Conservation (phyloP, 2,113 vertebrate genomes). For the Symphodus melops region DNA sequence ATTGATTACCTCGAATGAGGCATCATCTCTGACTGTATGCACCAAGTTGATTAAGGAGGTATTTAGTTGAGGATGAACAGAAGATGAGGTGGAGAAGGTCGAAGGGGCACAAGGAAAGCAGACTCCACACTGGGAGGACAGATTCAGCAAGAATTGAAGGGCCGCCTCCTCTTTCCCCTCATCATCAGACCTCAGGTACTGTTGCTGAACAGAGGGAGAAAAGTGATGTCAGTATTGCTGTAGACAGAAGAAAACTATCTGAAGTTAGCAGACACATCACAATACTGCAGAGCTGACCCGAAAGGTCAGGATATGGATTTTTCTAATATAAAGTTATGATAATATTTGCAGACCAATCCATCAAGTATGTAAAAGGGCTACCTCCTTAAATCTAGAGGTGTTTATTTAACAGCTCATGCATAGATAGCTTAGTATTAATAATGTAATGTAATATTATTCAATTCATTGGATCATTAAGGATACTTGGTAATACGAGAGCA, state of each 20-base stretch:
- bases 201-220: constrained; percentile 56
- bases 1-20: constrained; percentile 79
- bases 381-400: not conserved
- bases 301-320: no score
- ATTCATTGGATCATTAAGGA: not conserved
- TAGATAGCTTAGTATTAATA: constrained; percentile 3
- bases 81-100: constrained; percentile 68
- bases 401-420: constrained; percentile 10
- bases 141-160: constrained; percentile 88
- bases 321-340: not conserved
- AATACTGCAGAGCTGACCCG: not conserved
- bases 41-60: constrained; percentile 80
- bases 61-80: constrained; percentile 62
- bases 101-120: constrained; percentile 84
- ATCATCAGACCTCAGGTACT: constrained; percentile 66
- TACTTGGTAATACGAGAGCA: not conserved
- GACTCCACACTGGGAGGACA: constrained; percentile 88
- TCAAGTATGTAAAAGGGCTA: not conserved
- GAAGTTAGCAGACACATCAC: not conserved
- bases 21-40: constrained; percentile 87
- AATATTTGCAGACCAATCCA: not conserved
- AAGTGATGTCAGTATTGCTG: not conserved
- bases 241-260: not conserved
- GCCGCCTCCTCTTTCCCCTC: constrained; percentile 86
- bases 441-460: not conserved